Conservation (phyloP, 2,113 vertebrate species). For the Stegostoma tigrinum region DNA sequence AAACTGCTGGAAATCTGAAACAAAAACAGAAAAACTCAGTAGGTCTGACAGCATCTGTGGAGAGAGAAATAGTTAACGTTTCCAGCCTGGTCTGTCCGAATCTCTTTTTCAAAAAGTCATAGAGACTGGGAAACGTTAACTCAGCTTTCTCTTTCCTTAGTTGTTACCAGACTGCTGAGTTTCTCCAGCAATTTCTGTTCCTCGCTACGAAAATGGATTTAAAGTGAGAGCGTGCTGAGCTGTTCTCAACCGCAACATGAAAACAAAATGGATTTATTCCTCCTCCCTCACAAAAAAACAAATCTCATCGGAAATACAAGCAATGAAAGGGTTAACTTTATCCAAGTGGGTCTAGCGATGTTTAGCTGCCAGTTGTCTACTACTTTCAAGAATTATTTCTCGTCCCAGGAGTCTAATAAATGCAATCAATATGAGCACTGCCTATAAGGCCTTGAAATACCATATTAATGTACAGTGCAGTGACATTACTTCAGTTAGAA, state of each 20-base stretch:
- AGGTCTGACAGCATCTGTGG: too few relatives aligned
- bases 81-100: too few relatives aligned
- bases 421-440: conserved; percentile 99
- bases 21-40: too few relatives aligned
- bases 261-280: not conserved
- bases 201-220: too few relatives aligned
- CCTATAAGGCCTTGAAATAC: conserved; percentile 99
- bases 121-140: too few relatives aligned
- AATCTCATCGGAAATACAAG: not conserved
- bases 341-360: conserved; percentile 51
- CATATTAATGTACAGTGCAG: conserved; percentile 99
- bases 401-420: conserved; percentile 99
- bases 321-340: conserved; percentile 31
- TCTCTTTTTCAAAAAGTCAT: too few relatives aligned
- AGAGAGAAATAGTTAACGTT: too few relatives aligned
- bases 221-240: too few relatives aligned
- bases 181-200: too few relatives aligned
- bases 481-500: conserved; percentile 99
- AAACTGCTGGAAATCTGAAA: too few relatives aligned
- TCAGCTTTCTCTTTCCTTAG: too few relatives aligned
- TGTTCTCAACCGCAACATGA: not conserved
- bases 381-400: conserved; percentile 99
- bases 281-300: not conserved
- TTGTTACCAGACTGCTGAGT: too few relatives aligned
- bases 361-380: conserved; percentile 99